These are phyloP conservation scores for Drosophila prosaltans DNA, from an alignment of 1,140 invertebrate species.

Conservation along the genomic window DNA sequence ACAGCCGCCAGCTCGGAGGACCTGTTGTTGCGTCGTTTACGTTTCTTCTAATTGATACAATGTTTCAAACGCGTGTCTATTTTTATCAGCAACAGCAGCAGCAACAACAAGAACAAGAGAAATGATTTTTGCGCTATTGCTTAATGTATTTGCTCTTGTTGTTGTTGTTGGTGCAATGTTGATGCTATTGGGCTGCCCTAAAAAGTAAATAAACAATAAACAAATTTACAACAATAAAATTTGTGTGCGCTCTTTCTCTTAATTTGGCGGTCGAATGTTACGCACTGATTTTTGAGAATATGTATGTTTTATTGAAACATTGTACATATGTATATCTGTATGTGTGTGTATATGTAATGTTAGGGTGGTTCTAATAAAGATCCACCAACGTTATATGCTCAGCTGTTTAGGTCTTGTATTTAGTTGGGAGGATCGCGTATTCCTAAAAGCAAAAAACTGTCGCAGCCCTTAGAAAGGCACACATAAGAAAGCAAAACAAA, in stretches of 20 bases:
- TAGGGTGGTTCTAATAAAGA: neutral
- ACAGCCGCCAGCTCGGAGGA: conserved; percentile 51
- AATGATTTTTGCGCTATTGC: conserved; percentile 59
- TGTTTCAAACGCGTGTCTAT: conserved; percentile 74
- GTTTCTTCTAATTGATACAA: conserved; percentile 73
- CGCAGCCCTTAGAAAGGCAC: neutral
- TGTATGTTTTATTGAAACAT: conserved; percentile 72
- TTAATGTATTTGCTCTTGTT: conserved; percentile 50
- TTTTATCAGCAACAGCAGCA: conserved; percentile 40
- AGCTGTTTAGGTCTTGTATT: too few species aligned
- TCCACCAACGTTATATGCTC: too few species aligned
- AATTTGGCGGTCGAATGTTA: conserved; percentile 77
- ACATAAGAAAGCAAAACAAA: too few species aligned
- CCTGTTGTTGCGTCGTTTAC: conserved; percentile 45
- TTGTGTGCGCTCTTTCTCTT: conserved; percentile 31
- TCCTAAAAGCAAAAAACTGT: neutral
- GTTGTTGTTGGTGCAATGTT: conserved; percentile 16
- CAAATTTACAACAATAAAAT: conserved; percentile 33
- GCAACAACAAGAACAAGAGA: neutral
- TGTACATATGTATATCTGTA: neutral
- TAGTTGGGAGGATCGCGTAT: too few species aligned
- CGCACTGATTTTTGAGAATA: conserved; percentile 67
- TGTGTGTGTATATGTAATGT: neutral
- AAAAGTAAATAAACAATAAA: conserved; percentile 75
- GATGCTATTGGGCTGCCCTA: conserved; percentile 65